Percentiles rank a stretch among this genome's conserved stretches.
phyloP scores from a whole-genome alignment of 2,113 vertebrate genomes.

The Haemorhous mexicanus region DNA sequence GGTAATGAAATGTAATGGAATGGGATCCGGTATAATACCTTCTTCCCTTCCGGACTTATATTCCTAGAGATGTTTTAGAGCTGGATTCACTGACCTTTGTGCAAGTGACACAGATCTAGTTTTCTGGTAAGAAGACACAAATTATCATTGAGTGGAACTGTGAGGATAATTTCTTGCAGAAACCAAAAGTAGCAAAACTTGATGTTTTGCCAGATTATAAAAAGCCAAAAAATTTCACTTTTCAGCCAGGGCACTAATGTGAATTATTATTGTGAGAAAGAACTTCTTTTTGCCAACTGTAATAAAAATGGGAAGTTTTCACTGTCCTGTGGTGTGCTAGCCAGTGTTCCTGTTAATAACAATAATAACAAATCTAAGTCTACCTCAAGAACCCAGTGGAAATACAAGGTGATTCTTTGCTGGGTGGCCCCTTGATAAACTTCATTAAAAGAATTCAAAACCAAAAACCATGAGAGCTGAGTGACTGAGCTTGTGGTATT shows the following conservation, averaged over 20 bases:
- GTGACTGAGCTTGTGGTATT: not conserved
- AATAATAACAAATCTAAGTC: not conserved
- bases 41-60: not conserved
- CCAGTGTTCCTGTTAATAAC: not conserved
- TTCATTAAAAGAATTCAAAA: not conserved
- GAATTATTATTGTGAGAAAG: constrained; percentile 37
- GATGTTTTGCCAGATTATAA: constrained; percentile 34
- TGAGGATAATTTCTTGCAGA: constrained; percentile 30
- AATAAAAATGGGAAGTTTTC: constrained; percentile 22
- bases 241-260: constrained; percentile 24
- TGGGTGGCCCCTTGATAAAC: not conserved
- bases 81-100: constrained; percentile 44
- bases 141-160: constrained; percentile 20
- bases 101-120: constrained; percentile 35
- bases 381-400: not conserved
- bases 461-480: not conserved
- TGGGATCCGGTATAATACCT: not conserved
- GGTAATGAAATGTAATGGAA: not conserved
- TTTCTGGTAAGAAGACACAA: constrained; percentile 53
- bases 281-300: constrained; percentile 5
- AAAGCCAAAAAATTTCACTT: not conserved
- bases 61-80: constrained; percentile 30
- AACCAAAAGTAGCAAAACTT: constrained; percentile 46
- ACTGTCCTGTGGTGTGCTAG: not conserved
- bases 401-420: not conserved